These are phyloP conservation scores for Nymphalis io DNA, from an alignment of 1,140 invertebrate species.

Conservation along the genomic window DNA sequence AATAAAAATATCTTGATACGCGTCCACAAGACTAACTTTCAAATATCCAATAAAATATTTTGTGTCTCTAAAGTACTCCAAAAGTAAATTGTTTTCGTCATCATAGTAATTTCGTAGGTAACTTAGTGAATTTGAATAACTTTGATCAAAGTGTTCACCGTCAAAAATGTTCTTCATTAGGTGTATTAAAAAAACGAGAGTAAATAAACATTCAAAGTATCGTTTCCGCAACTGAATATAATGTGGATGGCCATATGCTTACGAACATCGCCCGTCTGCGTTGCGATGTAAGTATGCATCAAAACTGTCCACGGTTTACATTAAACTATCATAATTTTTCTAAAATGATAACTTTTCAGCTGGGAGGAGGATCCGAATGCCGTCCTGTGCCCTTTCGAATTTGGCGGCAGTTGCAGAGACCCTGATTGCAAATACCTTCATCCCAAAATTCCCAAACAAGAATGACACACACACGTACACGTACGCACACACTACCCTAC, in stretches of 20 bases:
- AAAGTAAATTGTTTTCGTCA: too few relatives aligned
- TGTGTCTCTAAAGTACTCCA: too few relatives aligned
- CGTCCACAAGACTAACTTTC: too few relatives aligned
- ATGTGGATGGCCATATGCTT: constrained; percentile 60
- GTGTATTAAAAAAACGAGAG: constrained; percentile 31
- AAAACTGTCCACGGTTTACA: constrained; percentile 46
- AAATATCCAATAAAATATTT: too few relatives aligned
- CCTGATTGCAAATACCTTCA: constrained; percentile 77
- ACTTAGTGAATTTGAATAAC: not conserved
- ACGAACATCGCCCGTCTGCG: constrained; percentile 57
- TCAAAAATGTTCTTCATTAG: constrained; percentile 28
- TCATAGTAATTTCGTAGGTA: too few relatives aligned
- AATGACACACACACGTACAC: constrained; percentile 52
- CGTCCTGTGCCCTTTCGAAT: constrained; percentile 77
- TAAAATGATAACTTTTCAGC: constrained; percentile 64
- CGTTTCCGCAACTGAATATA: constrained; percentile 30
- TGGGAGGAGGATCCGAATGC: constrained; percentile 73
- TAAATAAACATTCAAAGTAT: constrained; percentile 31
- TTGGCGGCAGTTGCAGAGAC: constrained; percentile 77
- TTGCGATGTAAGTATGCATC: constrained; percentile 71
- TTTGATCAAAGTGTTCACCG: constrained; percentile 7
- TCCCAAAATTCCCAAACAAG: constrained; percentile 52
- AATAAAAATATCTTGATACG: too few relatives aligned
- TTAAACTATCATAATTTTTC: constrained; percentile 32
- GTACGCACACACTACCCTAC: constrained; percentile 40